These are phyloP conservation scores for Calliopum simillimum DNA, from an alignment of 2,888 invertebrate species.

Conservation along the genomic window DNA sequence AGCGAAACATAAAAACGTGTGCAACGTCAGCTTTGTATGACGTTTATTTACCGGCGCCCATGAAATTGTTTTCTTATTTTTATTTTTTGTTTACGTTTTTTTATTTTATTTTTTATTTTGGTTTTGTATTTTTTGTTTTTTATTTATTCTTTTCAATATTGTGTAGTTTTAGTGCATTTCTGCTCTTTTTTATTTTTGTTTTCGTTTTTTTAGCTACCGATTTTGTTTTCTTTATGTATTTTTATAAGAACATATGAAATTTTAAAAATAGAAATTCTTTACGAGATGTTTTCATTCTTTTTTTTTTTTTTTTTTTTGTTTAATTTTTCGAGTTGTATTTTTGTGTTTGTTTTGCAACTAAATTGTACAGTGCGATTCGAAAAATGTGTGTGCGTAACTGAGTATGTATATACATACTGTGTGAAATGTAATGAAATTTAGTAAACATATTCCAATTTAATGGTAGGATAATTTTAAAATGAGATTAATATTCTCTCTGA, in stretches of 20 bases:
- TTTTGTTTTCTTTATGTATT: background rate
- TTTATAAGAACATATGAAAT: conserved; percentile 27
- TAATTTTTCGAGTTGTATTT: background rate
- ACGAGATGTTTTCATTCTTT: conserved; percentile 5
- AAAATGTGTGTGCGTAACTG: no score
- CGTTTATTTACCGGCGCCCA: background rate
- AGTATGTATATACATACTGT: no score
- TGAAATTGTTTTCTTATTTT: background rate
- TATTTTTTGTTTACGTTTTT: conserved; percentile 5
- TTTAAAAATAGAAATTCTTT: conserved; percentile 30
- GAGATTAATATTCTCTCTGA: no score
- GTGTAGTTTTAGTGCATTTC: background rate
- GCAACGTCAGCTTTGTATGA: background rate
- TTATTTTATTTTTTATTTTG: conserved; percentile 11
- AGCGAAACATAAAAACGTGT: background rate
- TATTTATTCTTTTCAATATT: background rate
- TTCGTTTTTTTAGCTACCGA: conserved; percentile 22
- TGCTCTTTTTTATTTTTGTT: conserved; percentile 21
- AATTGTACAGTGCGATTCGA: no score
- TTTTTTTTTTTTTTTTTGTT: no score
- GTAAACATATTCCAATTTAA: no score
- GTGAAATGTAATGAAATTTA: no score
- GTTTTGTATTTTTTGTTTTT: background rate
- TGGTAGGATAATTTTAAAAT: no score
- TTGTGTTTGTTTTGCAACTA: background rate